Evolutionary conservation across 2,113 vertebrate species (phyloP).

Genomic region (Xenotilapia caudafasciata): DNA sequence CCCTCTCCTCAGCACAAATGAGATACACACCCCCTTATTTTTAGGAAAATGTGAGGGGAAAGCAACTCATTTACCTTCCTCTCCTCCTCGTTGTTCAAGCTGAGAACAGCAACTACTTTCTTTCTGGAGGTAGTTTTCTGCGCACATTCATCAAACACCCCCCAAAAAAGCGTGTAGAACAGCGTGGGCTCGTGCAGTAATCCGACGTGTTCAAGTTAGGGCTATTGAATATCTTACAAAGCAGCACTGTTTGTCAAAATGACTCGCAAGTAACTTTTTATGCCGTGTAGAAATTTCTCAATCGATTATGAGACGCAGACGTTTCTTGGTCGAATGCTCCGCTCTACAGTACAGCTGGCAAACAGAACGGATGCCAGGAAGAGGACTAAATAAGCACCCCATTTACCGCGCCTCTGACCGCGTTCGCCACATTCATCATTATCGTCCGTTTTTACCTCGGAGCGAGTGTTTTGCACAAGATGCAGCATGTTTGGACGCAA

Average conservation of each 20-base stretch:
- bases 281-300: not conserved
- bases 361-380: not conserved
- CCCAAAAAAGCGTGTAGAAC: not conserved
- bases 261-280: not conserved
- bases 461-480: not conserved
- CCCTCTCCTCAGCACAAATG: not conserved
- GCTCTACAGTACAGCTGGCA: not conserved
- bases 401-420: not conserved
- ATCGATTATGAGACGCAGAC: not conserved
- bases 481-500: not conserved
- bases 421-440: slow-evolving; percentile 23
- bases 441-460: slow-evolving; percentile 18
- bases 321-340: not conserved
- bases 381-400: slow-evolving; percentile 18
- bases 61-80: not conserved
- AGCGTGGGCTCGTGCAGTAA: not conserved
- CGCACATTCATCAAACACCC: not conserved
- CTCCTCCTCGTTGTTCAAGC: not conserved
- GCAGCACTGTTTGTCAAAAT: not conserved
- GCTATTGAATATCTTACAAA: not conserved
- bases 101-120: not conserved
- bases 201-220: not conserved
- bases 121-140: not conserved
- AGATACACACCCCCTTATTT: slow-evolving; percentile 5
- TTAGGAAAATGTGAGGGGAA: slow-evolving; percentile 1